Evolutionary conservation across 2,113 vertebrate species (phyloP).

Genomic region (Grammomys dolichurus): DNA sequence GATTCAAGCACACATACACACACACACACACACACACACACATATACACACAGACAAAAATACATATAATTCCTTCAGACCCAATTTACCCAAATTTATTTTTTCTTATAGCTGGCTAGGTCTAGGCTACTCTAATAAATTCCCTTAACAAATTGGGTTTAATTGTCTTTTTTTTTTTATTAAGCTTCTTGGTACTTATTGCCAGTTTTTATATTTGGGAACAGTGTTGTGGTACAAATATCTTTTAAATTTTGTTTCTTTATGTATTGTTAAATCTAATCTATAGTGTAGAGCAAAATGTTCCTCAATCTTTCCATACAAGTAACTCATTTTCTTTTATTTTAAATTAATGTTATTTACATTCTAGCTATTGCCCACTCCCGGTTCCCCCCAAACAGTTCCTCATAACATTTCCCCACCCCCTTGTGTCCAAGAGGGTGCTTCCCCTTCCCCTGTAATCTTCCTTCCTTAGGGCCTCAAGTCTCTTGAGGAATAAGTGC

Average conservation of each 20-base stretch:
- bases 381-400: too few relatives aligned
- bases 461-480: too few relatives aligned
- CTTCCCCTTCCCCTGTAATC: too few relatives aligned
- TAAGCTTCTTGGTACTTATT: background rate
- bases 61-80: background rate
- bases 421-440: too few relatives aligned
- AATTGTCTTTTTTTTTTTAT: background rate
- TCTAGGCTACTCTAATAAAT: background rate
- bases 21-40: too few relatives aligned
- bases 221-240: background rate
- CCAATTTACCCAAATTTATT: background rate
- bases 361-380: too few relatives aligned
- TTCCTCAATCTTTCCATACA: background rate
- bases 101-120: background rate
- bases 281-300: conserved; percentile 17
- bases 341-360: too few relatives aligned
- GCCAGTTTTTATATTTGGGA: background rate
- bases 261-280: conserved; percentile 55
- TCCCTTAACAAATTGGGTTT: background rate
- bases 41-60: background rate
- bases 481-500: too few relatives aligned
- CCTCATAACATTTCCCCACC: too few relatives aligned
- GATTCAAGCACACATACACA: too few relatives aligned
- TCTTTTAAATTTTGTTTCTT: too few relatives aligned
- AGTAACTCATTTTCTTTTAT: conserved; percentile 55